Base-by-base conservation (phyloP, 2,113 vertebrate genomes). In the Cromileptes altivelis region DNA sequence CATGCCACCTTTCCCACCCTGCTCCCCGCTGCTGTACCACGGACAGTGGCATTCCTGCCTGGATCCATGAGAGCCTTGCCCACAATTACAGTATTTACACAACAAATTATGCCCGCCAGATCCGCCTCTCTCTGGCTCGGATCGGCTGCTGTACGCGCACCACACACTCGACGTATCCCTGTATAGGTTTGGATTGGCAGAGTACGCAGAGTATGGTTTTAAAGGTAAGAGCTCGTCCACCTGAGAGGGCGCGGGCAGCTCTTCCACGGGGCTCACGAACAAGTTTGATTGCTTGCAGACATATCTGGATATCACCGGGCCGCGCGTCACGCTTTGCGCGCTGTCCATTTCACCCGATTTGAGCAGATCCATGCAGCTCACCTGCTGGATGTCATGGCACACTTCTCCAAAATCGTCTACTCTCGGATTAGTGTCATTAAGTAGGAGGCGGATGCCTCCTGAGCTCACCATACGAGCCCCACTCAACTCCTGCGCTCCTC, bases 331-430 rank as follows among this genome's bases (percentile, higher is more conserved):
- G 1, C 53, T 25, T 3, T 77, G 84, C 73, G 81, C 89, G 37
- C 73, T 7, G 56, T 87, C 80, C 74, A 37, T 14, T 4, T 92
- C 92, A 12, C 75, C 68, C 2, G 91, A 81, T 3, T 75, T 18
- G 52, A 93, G 89, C 80, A 92, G 81, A 52, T 93, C 93, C 91
- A 92, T 87, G 79, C 90, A 93, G 89, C 91, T 94, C 79, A 87
- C 88, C 74, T 81, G 88, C 76, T 88, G 73, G 8, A 82, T 30
- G 50, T 70, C 88, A 0, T 72, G 80, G 70, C 85, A 89, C 78
- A 88, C 88, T 33, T 85, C 86, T 42, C 82, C 87, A 33, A 89
- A 89, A 30, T 89, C 87, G 14, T 74, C 83, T 15, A 71, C 82
- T 33, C 30, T 19, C 0, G 11, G 23, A 42, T 65, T 77, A 4